A percentile compares a stretch with the other conserved stretches of the same genome.
Conservation (phyloP, 2,113 vertebrate genomes). For the Tragelaphus buxtoni region DNA sequence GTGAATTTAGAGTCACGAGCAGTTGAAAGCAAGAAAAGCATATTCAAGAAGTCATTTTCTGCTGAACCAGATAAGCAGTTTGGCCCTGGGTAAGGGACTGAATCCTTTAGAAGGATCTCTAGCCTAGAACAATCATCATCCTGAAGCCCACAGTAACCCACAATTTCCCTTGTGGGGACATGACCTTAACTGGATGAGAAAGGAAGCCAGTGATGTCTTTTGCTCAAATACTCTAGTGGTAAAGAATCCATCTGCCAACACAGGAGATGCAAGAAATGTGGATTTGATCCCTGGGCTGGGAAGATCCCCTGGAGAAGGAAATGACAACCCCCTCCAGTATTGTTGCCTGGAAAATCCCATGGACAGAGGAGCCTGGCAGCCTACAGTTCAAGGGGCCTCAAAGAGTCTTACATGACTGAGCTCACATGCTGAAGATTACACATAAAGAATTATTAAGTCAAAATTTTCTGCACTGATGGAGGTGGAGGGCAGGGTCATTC, state of each 20-base stretch:
- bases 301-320: not conserved
- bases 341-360: not conserved
- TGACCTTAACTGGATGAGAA: not conserved
- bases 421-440: not conserved
- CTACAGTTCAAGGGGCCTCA: not conserved
- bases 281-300: not conserved
- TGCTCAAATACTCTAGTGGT: not conserved
- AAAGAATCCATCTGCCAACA: not conserved
- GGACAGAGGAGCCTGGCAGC: not conserved
- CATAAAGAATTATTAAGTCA: not conserved
- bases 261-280: not conserved
- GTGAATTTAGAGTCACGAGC: not conserved
- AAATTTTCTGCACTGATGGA: not conserved
- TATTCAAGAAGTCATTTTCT: not conserved
- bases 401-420: not conserved
- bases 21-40: not conserved
- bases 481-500: not conserved
- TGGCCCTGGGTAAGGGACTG: not conserved
- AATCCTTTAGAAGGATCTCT: not conserved
- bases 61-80: not conserved
- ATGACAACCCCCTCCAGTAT: not conserved
- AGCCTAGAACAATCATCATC: not conserved
- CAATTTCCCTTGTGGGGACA: not conserved
- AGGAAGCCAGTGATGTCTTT: not conserved
- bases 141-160: not conserved